A percentile compares a stretch with the other conserved stretches of the same genome.
Evolutionary conservation across 1,140 invertebrate genomes (phyloP).

Genomic region (Carcinoscorpius rotundicauda): DNA sequence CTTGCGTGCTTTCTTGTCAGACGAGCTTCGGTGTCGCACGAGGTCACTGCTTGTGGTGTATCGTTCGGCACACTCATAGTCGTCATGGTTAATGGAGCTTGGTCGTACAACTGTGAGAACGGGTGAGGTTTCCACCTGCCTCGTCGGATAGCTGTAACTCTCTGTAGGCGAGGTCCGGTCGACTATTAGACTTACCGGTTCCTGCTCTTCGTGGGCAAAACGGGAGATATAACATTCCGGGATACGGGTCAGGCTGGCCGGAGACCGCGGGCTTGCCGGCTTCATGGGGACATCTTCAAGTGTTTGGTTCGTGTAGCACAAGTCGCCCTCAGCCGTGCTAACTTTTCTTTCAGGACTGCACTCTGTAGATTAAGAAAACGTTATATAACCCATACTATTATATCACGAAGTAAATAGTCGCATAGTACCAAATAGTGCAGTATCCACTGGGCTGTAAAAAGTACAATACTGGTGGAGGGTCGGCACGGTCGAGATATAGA

Average conservation of each 20-base stretch:
- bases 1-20: conserved; percentile 37
- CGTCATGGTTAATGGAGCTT: conserved; percentile 42
- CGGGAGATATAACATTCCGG: neutral
- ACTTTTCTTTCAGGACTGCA: conserved; percentile 21
- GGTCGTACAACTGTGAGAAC: conserved; percentile 74
- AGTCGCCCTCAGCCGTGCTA: conserved; percentile 18
- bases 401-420: too few species aligned
- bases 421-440: too few species aligned
- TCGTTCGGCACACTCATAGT: conserved; percentile 73
- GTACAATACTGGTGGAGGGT: too few species aligned
- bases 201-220: neutral
- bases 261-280: conserved; percentile 16
- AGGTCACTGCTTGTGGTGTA: conserved; percentile 82
- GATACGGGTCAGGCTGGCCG: conserved; percentile 5
- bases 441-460: too few species aligned
- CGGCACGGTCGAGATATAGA: too few species aligned
- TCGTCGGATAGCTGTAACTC: neutral
- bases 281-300: conserved; percentile 4
- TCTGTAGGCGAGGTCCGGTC: neutral
- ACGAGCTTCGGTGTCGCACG: conserved; percentile 69
- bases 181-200: neutral
- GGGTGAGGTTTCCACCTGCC: conserved; percentile 49
- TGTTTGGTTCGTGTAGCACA: conserved; percentile 1
- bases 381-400: too few species aligned
- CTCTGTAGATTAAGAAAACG: conserved; percentile 7